phyloP scores from a whole-genome alignment of 2,888 invertebrate genomes.

The Agrochola litura region DNA sequence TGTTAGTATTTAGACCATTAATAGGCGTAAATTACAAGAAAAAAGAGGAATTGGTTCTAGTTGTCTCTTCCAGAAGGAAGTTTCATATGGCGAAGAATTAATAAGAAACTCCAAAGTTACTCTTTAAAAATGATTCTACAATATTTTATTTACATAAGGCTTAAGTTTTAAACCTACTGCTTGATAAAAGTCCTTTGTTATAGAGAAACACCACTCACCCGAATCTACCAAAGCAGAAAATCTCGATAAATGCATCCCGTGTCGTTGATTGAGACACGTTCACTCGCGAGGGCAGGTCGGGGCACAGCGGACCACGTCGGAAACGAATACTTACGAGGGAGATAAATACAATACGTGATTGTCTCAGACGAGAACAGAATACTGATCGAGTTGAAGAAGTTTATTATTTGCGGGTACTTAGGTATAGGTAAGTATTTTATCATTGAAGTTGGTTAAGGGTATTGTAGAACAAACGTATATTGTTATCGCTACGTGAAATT shows the following conservation, averaged over 20 bases:
- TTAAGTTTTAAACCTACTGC: neutral
- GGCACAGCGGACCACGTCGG: constrained; percentile 68
- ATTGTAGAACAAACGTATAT: neutral
- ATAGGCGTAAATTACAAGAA: neutral
- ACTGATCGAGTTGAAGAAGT: constrained; percentile 40
- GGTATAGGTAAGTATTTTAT: neutral
- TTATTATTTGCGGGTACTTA: neutral
- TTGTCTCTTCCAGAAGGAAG: neutral
- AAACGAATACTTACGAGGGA: constrained; percentile 76
- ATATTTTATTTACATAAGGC: neutral
- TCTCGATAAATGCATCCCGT: constrained; percentile 36
- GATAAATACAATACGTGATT: constrained; percentile 66
- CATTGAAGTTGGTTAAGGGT: neutral
- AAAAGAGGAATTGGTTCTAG: neutral
- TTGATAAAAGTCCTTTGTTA: neutral
- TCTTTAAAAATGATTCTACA: neutral
- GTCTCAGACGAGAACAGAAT: constrained; percentile 64
- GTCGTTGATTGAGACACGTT: constrained; percentile 62
- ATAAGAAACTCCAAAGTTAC: neutral
- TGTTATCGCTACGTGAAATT: neutral
- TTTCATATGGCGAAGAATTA: neutral
- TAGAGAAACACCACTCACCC: neutral
- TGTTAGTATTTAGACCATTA: neutral
- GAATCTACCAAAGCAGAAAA: constrained; percentile 10
- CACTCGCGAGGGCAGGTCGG: constrained; percentile 67